Conservation (phyloP, 2,888 invertebrate genomes). For the Eristalis intricaria region DNA sequence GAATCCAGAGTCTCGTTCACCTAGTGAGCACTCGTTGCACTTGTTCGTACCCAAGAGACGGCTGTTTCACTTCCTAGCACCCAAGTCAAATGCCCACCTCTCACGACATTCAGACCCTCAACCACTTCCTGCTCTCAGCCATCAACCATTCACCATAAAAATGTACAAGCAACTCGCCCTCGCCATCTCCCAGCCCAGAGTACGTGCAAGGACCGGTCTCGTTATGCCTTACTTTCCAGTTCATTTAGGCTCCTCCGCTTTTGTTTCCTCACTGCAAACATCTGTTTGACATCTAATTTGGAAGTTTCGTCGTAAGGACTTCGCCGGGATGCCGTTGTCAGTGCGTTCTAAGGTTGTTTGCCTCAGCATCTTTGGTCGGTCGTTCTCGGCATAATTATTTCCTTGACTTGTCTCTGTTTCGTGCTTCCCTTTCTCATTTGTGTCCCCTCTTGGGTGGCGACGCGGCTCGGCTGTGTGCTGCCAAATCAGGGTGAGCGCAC, state of each 20-base stretch:
- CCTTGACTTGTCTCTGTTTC: conserved; percentile 38
- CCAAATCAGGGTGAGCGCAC: conserved; percentile 1
- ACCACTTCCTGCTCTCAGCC: no score
- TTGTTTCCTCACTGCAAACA: conserved; percentile 46
- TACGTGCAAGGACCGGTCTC: conserved; percentile 28
- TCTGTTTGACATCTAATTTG: conserved; percentile 62
- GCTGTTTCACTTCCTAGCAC: no score
- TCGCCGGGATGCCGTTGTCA: conserved; percentile 11
- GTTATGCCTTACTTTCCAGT: conserved; percentile 40
- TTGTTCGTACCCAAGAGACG: no score
- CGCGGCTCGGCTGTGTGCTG: background rate
- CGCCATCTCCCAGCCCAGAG: background rate
- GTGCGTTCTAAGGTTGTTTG: conserved; percentile 39
- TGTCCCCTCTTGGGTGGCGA: background rate
- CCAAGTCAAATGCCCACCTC: no score
- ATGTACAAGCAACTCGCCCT: background rate
- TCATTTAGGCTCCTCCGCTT: conserved; percentile 39
- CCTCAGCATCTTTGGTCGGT: conserved; percentile 46
- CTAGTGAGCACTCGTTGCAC: no score
- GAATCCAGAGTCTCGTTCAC: no score
- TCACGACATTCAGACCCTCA: no score
- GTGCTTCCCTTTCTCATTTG: background rate
- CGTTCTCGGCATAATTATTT: conserved; percentile 53
- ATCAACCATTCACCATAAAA: no score
- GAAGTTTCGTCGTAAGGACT: conserved; percentile 40